These are phyloP conservation scores for Pholis gunnellus DNA, from an alignment of 2,113 vertebrate genomes.

Conservation along the genomic window DNA sequence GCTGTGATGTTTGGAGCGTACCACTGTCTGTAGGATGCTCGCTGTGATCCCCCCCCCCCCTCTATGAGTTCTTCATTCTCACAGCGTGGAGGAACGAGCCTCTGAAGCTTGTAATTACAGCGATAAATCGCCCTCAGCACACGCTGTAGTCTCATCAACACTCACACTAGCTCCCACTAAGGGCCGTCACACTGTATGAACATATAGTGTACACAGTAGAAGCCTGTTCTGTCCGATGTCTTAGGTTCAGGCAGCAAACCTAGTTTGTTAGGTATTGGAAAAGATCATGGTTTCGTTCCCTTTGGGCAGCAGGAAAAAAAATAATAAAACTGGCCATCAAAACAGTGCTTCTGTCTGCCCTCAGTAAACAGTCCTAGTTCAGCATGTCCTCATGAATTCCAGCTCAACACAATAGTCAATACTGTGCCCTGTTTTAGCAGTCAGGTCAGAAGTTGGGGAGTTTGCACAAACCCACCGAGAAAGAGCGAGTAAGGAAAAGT, in stretches of 20 bases:
- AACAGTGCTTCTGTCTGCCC: not conserved
- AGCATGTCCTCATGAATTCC: conserved; percentile 44
- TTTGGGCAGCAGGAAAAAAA: conserved; percentile 20
- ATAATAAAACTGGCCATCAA: not conserved
- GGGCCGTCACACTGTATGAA: conserved; percentile 1
- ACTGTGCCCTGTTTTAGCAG: conserved; percentile 4
- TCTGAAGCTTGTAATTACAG: conserved; percentile 76
- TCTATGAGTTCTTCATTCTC: conserved; percentile 56
- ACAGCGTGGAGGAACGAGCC: conserved; percentile 54
- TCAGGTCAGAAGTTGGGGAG: conserved; percentile 5
- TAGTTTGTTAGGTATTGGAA: not conserved
- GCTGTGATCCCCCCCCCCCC: conserved; percentile 5
- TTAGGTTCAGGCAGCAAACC: not conserved
- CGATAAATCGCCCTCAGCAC: conserved; percentile 59
- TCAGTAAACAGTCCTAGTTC: conserved; percentile 13
- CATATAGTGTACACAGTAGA: not conserved
- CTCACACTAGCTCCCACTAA: conserved; percentile 17
- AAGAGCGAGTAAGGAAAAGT: not conserved
- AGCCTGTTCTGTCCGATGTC: not conserved
- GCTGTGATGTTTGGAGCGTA: conserved; percentile 19
- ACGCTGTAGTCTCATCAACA: conserved; percentile 47
- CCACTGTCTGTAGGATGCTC: conserved; percentile 20
- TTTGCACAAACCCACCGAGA: not conserved
- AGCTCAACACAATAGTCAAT: conserved; percentile 43
- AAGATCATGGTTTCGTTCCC: not conserved